Percentiles rank a stretch among this genome's conserved stretches.
Conservation (phyloP, 2,113 vertebrate genomes). For the Falcunculus frontatus region DNA sequence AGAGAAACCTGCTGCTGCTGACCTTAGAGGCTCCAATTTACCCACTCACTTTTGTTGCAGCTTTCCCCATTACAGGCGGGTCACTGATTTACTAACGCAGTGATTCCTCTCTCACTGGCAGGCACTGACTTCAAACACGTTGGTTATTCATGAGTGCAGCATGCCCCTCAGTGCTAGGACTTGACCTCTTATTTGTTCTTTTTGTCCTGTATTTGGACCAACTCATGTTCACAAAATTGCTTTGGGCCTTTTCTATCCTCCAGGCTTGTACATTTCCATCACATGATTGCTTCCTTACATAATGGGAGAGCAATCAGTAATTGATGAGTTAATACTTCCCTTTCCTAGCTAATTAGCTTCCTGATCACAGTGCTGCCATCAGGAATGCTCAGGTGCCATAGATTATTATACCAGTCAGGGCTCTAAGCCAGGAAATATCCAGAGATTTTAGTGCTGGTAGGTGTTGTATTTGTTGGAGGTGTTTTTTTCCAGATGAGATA, state of each 20-base stretch:
- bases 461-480: background rate
- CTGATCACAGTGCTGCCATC: background rate
- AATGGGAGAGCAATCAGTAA: slow-evolving; percentile 8
- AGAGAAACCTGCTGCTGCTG: background rate
- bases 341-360: slow-evolving; percentile 28
- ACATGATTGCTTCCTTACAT: background rate
- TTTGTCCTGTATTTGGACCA: background rate
- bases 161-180: background rate
- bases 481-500: background rate
- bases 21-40: background rate
- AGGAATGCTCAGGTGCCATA: background rate
- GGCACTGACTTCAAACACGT: background rate
- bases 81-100: background rate
- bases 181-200: slow-evolving; percentile 23
- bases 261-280: background rate
- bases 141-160: slow-evolving; percentile 20
- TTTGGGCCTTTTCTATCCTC: background rate
- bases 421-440: background rate
- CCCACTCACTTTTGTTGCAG: background rate
- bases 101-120: background rate
- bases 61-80: background rate
- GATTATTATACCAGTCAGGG: background rate
- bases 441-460: background rate
- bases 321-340: background rate
- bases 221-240: slow-evolving; percentile 5